Evolutionary conservation across 2,888 invertebrate genomes (phyloP), one percentile per base, ranked within the genome.

Genomic region (Scaptomyza reducta): DNA sequence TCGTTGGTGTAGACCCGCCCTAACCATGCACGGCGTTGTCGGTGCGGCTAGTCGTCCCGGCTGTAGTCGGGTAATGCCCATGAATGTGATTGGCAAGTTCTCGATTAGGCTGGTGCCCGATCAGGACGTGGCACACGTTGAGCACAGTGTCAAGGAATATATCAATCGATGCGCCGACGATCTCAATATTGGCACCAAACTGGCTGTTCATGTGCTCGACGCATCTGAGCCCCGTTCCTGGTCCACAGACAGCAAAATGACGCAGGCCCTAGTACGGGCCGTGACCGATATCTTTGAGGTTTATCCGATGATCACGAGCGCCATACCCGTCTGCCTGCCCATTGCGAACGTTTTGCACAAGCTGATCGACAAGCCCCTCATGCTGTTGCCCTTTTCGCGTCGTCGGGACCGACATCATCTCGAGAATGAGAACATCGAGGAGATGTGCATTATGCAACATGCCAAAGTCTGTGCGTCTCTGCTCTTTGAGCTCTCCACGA

Each of bases 1-100:
- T 25, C 82, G 79, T 6, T 82, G 74, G 74, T 82, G 82, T 27
- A 54, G 53, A 6, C 61, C 77, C 3, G 40, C 66, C 0, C n/a
- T 79, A 14, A 65, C 58, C 6, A 74, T 79, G 70, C 82, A 79
- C n/a, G 79, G 79, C 3, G 44, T 82, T 1, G 51, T 70, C 10
- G 79, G 79, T 1, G 50, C 53, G n/a, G 76, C 56, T 22, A 53
- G 50, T 29, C 46, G 54, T 0, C 40, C 53, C 2, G 56, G 45
- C 0, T 54, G 45, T 9, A 54, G 51, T 11, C 27, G 6, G 0
- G 14, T 54, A 0, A 9, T 79, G 16, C 79, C 79, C 3, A 70
- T 82, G 70, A 9, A 16, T 6, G 76, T 79, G 2, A 33, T 35
- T 9, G 79, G 68, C 3, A 79, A 73, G 38, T 82, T 79, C 51